phyloP scores from a whole-genome alignment of 2,888 invertebrate genomes.

The Phytoseiulus persimilis region DNA sequence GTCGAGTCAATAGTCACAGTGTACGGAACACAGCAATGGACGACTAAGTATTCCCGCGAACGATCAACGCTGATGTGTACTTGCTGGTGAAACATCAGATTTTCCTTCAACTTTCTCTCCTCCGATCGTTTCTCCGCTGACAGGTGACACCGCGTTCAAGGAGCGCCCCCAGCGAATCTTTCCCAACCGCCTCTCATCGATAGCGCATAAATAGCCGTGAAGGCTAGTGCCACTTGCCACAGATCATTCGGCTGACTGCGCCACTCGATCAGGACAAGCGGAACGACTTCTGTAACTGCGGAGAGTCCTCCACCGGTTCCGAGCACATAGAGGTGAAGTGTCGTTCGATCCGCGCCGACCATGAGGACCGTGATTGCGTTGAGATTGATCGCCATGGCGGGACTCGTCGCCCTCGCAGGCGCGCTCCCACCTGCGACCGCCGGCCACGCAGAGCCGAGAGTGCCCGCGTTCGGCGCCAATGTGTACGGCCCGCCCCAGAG shows the following conservation, averaged over 20 bases:
- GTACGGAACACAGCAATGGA: neutral
- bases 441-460: neutral
- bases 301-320: neutral
- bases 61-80: neutral
- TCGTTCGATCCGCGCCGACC: neutral
- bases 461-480: constrained; percentile 19
- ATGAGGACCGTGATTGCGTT: neutral
- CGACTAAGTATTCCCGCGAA: neutral
- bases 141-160: neutral
- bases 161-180: neutral
- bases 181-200: neutral
- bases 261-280: neutral
- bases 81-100: neutral
- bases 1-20: no score
- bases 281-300: neutral
- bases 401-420: neutral
- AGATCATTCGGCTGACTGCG: neutral
- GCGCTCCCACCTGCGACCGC: constrained; percentile 1
- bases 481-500: constrained; percentile 22
- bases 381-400: neutral
- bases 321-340: neutral
- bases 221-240: neutral
- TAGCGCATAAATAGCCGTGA: neutral
- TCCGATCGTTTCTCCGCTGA: neutral
- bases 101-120: neutral